Percentiles rank a stretch among this genome's conserved stretches.
These are phyloP conservation scores for Tragelaphus scriptus DNA, from an alignment of 2,113 vertebrate species.

Conservation along the genomic window DNA sequence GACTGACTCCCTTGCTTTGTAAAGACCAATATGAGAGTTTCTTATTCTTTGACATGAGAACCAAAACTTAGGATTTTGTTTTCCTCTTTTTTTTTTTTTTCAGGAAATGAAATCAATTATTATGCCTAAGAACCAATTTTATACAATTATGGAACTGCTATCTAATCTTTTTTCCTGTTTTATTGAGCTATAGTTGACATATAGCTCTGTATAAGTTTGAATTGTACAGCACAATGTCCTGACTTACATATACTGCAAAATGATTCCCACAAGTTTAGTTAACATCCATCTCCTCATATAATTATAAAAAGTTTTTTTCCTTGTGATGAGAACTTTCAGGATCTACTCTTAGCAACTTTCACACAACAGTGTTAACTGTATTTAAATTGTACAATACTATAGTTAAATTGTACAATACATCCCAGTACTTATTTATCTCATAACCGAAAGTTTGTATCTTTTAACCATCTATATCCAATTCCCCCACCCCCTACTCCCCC, in stretches of 20 bases:
- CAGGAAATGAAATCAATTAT: slow-evolving; percentile 77
- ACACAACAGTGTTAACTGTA: neutral
- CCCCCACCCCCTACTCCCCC: neutral
- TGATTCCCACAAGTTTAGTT: neutral
- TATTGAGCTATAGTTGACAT: neutral
- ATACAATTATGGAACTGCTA: slow-evolving; percentile 69
- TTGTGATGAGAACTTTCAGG: neutral
- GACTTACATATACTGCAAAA: neutral
- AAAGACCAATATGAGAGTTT: neutral
- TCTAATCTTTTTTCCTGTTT: slow-evolving; percentile 63
- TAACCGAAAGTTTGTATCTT: neutral
- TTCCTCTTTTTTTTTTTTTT: neutral
- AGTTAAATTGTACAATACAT: neutral
- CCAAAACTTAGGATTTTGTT: neutral
- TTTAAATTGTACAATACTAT: neutral
- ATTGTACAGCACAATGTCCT: neutral
- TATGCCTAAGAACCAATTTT: slow-evolving; percentile 76
- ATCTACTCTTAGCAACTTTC: neutral
- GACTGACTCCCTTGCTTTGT: neutral
- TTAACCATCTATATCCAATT: neutral
- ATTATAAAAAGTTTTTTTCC: neutral
- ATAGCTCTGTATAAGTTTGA: neutral
- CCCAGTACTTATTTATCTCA: neutral
- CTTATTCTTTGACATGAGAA: neutral
- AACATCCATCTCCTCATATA: neutral